Evolutionary conservation across 2,113 vertebrate species (phyloP).

Genomic region (Acrocephalus arundinaceus): DNA sequence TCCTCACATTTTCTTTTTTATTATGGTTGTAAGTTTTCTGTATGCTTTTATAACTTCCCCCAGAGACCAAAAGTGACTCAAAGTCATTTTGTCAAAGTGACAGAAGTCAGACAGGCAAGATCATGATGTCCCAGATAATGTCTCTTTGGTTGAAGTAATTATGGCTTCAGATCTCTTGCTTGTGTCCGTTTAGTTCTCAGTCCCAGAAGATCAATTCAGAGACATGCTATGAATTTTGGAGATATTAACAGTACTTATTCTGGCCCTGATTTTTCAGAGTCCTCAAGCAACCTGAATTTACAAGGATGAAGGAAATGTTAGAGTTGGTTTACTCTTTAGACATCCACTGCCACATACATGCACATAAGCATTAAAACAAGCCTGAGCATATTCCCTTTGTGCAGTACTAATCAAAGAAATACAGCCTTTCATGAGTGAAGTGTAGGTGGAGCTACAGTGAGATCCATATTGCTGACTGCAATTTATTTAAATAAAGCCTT

Average conservation of each 20-base stretch:
- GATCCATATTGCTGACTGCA: background rate
- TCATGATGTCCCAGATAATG: constrained; percentile 48
- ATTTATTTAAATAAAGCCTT: background rate
- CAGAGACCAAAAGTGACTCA: constrained; percentile 15
- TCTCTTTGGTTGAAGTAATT: constrained; percentile 42
- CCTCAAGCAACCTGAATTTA: background rate
- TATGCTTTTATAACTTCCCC: constrained; percentile 1
- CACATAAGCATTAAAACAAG: background rate
- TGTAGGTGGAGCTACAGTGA: background rate
- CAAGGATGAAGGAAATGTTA: background rate
- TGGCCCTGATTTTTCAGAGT: constrained; percentile 9
- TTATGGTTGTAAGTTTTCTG: background rate
- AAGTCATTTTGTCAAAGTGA: constrained; percentile 54
- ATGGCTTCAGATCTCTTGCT: constrained; percentile 31
- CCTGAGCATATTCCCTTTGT: background rate
- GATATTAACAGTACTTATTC: background rate
- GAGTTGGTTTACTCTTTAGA: background rate
- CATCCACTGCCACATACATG: background rate
- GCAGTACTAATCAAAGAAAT: background rate
- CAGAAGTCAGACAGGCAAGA: constrained; percentile 44
- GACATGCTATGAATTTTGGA: background rate
- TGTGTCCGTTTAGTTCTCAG: background rate
- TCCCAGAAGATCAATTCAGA: constrained; percentile 36
- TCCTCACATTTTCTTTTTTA: constrained; percentile 7
- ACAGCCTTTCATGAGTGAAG: background rate